These are phyloP conservation scores for Epinotia ramella DNA, from an alignment of 2,888 invertebrate species.

Conservation along the genomic window DNA sequence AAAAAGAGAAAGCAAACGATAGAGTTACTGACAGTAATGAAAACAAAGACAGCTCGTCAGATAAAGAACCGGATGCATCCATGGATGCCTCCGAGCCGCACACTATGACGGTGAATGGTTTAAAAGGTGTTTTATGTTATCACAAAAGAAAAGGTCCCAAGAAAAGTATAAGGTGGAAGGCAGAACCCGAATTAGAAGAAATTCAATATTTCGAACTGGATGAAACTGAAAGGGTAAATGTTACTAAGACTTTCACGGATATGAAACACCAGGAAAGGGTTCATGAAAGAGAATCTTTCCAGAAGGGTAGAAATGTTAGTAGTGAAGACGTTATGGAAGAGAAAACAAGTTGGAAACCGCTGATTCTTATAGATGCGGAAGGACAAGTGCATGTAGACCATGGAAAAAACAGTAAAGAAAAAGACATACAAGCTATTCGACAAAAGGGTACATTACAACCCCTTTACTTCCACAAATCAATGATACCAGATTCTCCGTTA, in stretches of 20 bases:
- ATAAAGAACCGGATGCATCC: slow-evolving; percentile 66
- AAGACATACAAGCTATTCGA: slow-evolving; percentile 93
- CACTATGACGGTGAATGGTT: slow-evolving; percentile 83
- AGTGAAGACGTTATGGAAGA: slow-evolving; percentile 93
- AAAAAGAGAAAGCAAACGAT: slow-evolving; percentile 76
- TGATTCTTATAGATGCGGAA: slow-evolving; percentile 88
- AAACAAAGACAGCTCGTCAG: slow-evolving; percentile 54
- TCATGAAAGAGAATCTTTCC: slow-evolving; percentile 93
- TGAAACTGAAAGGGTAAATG: slow-evolving; percentile 98
- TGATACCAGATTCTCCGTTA: slow-evolving; percentile 94
- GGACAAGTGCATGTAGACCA: slow-evolving; percentile 88
- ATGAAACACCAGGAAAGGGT: slow-evolving; percentile 96
- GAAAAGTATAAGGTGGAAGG: slow-evolving; percentile 92
- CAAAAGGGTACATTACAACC: slow-evolving; percentile 94
- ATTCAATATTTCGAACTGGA: slow-evolving; percentile 97
- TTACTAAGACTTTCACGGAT: slow-evolving; percentile 95
- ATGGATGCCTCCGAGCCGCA: slow-evolving; percentile 74
- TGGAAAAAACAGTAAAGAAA: slow-evolving; percentile 94
- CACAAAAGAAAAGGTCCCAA: slow-evolving; percentile 92
- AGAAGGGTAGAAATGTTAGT: slow-evolving; percentile 90
- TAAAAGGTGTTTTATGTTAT: slow-evolving; percentile 90
- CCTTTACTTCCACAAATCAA: slow-evolving; percentile 91
- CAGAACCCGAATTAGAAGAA: slow-evolving; percentile 91
- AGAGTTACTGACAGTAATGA: slow-evolving; percentile 64
- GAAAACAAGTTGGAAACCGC: slow-evolving; percentile 90